Base-by-base conservation (phyloP, 92 coral and sea anemone genomes). In the Nematostella vectensis region DNA sequence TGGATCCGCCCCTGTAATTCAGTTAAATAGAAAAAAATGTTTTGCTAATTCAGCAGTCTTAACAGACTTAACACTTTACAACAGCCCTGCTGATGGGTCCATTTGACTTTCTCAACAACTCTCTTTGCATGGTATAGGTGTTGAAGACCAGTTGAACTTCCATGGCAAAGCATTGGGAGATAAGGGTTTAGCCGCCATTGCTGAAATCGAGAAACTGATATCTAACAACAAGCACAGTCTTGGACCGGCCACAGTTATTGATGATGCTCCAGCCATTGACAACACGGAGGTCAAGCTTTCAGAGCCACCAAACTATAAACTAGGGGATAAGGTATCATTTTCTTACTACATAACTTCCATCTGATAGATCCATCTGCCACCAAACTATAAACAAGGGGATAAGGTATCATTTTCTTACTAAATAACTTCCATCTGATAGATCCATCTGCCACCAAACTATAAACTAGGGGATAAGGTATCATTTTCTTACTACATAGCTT, bases 401-500 rank as follows among this genome's bases (percentile, higher is more conserved):
- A 87, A 93, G 96, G 99, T 93, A 36, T 11, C n/a, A n/a, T n/a
- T n/a, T n/a, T 28, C 1, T 10, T 25, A 21, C 17, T 47, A 47
- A 47, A 16, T 15, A 17, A 45, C 50, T 45, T 20, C n/a, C n/a
- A n/a, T n/a, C n/a, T n/a, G n/a, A n/a, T n/a, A n/a, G n/a, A n/a
- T n/a, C n/a, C n/a, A n/a, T n/a, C n/a, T n/a, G 53, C 99, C 99
- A 47, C 99, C 99, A 4, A 93, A 58, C 59, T 93, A 93, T 27
- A 67, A 72, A 1, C 48, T 78, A 4, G 99, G 99, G 45, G 85
- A 93, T 0, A 87, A 93, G 96, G 99, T 93, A 36, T 11, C n/a
- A n/a, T n/a, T n/a, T n/a, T 28, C 1, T 10, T 25, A 21, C 17
- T 47, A 47, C 17, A 16, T 15, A 17, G 22, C 50, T 45, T 20